phyloP scores from a whole-genome alignment of 2,797 vertebrate species.

The Rhabdophis nuchalis region DNA sequence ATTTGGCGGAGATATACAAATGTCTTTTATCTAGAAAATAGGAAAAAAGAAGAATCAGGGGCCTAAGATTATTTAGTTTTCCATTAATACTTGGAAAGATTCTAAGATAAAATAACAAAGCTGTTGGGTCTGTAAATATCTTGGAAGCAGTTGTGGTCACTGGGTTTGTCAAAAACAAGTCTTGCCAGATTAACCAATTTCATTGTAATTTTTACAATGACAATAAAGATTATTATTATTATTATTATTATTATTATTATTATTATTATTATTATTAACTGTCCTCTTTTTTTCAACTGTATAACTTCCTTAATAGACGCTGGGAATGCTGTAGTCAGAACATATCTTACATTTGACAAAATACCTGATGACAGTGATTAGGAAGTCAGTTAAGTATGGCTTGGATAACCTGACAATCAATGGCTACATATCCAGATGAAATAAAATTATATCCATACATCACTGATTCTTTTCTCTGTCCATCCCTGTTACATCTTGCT shows the following conservation, averaged over 20 bases:
- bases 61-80: neutral
- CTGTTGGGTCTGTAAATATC: neutral
- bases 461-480: neutral
- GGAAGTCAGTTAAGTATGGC: neutral
- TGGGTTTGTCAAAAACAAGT: neutral
- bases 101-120: neutral
- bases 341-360: neutral
- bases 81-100: neutral
- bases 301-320: neutral
- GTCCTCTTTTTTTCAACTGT: neutral
- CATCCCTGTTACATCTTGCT: neutral
- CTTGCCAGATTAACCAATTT: no score
- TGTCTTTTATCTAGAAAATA: neutral
- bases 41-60: neutral
- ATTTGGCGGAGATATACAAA: neutral
- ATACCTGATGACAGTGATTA: neutral
- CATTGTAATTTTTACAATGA: no score
- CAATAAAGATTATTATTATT: no score
- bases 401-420: neutral
- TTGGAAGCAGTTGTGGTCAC: neutral
- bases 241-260: no score
- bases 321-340: neutral
- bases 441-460: neutral
- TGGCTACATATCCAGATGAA: neutral
- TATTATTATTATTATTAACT: no score